phyloP scores from a whole-genome alignment of 2,888 invertebrate genomes.

The Ecliptopera silaceata region DNA sequence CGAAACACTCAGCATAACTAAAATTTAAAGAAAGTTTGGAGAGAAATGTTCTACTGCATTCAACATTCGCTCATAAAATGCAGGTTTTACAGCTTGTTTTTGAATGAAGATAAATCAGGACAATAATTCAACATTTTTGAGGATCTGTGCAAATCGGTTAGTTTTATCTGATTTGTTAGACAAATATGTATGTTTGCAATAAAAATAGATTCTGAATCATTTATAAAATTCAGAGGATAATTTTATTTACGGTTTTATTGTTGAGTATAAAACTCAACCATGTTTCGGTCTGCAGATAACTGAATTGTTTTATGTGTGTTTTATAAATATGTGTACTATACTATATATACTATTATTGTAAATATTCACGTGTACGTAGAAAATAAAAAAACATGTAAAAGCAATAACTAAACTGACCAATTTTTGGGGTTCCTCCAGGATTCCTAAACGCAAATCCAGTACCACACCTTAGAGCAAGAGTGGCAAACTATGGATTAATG shows the following conservation, averaged over 20 bases:
- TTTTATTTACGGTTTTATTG: not conserved
- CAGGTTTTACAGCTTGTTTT: constrained; percentile 1
- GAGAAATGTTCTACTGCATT: not conserved
- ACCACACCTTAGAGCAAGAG: constrained; percentile 92
- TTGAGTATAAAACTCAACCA: not conserved
- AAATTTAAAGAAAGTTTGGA: constrained; percentile 47
- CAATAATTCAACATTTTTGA: constrained; percentile 8
- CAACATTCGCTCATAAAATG: constrained; percentile 4
- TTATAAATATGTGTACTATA: no score
- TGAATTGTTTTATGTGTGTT: no score
- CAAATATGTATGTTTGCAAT: constrained; percentile 6
- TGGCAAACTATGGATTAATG: constrained; percentile 98
- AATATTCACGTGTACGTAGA: no score
- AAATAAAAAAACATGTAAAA: no score
- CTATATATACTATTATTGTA: no score
- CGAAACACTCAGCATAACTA: constrained; percentile 56
- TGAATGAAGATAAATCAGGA: not conserved
- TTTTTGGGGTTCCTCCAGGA: constrained; percentile 79
- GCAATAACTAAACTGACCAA: no score
- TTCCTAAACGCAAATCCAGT: constrained; percentile 95
- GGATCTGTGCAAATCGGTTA: constrained; percentile 2
- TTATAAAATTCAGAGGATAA: not conserved
- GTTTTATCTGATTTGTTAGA: constrained; percentile 15
- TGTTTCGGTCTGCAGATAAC: no score
- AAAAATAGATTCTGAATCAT: constrained; percentile 10